Evolutionary conservation across 1,140 invertebrate genomes (phyloP).

Genomic region (Akabosia matsudoensis): DNA sequence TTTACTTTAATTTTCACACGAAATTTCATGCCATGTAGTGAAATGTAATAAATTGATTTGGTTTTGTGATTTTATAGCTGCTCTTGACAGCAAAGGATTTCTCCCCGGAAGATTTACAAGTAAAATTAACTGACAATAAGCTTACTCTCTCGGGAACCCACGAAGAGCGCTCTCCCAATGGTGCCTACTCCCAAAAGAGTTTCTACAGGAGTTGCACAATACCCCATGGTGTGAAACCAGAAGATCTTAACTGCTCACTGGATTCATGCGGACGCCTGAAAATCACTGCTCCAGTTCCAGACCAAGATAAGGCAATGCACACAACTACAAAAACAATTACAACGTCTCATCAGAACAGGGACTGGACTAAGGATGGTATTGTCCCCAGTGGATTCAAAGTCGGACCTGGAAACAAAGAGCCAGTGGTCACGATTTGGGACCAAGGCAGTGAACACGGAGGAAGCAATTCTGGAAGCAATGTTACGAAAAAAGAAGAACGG

Average conservation of each 20-base stretch:
- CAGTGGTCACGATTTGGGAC: background rate
- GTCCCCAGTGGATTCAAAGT: background rate
- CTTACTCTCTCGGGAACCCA: background rate
- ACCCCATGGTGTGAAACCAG: background rate
- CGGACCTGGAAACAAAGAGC: background rate
- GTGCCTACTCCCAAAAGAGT: background rate
- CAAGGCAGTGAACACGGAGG: background rate
- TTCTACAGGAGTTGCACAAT: background rate
- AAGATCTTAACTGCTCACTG: background rate
- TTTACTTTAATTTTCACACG: no score
- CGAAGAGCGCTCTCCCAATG: background rate
- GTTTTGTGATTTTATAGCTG: background rate
- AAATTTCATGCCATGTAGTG: no score
- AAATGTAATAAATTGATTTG: no score
- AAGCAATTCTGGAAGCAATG: background rate
- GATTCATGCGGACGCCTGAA: background rate
- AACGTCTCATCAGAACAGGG: background rate
- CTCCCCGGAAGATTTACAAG: background rate
- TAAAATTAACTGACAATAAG: background rate
- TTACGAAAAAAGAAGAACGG: background rate
- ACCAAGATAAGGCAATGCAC: background rate
- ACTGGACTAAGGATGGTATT: background rate
- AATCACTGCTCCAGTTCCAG: background rate
- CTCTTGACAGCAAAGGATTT: background rate
- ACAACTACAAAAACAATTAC: background rate